phyloP scores from a whole-genome alignment of 2,888 invertebrate genomes.

The Spodoptera picta region DNA sequence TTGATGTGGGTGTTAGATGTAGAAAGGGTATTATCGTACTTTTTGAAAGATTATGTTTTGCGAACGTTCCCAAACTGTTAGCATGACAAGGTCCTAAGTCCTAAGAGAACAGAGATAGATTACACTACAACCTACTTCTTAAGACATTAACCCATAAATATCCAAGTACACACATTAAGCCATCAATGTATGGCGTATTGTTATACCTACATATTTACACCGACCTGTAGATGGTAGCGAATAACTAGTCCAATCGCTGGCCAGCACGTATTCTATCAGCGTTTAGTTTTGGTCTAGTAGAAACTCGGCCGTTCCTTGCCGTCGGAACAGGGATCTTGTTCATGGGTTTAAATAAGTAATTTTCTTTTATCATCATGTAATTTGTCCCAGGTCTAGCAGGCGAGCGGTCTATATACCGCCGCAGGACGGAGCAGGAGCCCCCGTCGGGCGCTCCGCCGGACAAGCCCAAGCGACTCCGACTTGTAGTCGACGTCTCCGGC shows the following conservation, averaged over 20 bases:
- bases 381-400: conserved; percentile 92
- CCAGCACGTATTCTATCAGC: conserved; percentile 86
- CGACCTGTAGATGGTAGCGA: conserved; percentile 65
- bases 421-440: conserved; percentile 95
- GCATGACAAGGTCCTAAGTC: background rate
- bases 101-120: background rate
- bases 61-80: too few species aligned
- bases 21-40: too few species aligned
- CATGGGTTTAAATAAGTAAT: conserved; percentile 50
- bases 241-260: conserved; percentile 84
- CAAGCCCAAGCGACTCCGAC: conserved; percentile 95
- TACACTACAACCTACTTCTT: background rate
- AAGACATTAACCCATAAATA: background rate
- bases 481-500: conserved; percentile 98
- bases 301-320: conserved; percentile 76
- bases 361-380: too few species aligned
- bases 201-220: conserved; percentile 50
- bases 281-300: conserved; percentile 86
- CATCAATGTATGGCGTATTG: conserved; percentile 48
- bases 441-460: conserved; percentile 96
- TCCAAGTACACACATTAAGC: conserved; percentile 45
- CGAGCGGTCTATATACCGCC: conserved; percentile 96
- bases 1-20: too few species aligned
- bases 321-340: conserved; percentile 63
- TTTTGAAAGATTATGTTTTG: too few species aligned